phyloP scores from a whole-genome alignment of 2,797 vertebrate genomes.

The Sebastes kiyomatsui region DNA sequence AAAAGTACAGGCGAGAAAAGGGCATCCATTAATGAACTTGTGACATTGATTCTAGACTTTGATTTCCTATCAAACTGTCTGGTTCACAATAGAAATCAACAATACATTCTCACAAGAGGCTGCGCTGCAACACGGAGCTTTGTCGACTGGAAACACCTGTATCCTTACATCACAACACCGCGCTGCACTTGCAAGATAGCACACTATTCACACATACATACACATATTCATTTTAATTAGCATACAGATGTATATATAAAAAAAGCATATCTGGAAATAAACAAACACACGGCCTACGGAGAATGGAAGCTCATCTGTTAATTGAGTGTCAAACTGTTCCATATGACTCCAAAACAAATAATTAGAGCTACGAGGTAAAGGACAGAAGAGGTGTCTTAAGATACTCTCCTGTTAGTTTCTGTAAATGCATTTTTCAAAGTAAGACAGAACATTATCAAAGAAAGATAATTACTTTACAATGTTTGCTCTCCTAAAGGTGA shows the following conservation, averaged over 20 bases:
- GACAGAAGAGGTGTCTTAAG: constrained; percentile 49
- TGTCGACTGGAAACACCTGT: constrained; percentile 49
- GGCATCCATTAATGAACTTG: constrained; percentile 79
- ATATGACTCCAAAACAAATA: constrained; percentile 60
- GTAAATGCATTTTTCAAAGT: constrained; percentile 35
- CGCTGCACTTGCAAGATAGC: neutral
- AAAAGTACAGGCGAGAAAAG: constrained; percentile 73
- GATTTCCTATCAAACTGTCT: constrained; percentile 79
- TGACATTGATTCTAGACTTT: constrained; percentile 79
- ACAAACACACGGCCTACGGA: constrained; percentile 46
- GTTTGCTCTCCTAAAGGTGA: constrained; percentile 21
- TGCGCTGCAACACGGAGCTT: constrained; percentile 18
- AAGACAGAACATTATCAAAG: constrained; percentile 35
- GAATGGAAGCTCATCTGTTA: constrained; percentile 59
- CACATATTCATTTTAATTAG: constrained; percentile 43
- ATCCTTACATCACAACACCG: constrained; percentile 1
- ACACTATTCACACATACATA: neutral
- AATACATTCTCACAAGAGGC: constrained; percentile 48
- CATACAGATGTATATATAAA: constrained; percentile 34
- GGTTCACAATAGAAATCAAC: constrained; percentile 69
- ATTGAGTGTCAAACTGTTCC: constrained; percentile 65
- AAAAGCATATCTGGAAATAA: constrained; percentile 53
- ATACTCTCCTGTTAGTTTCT: constrained; percentile 37
- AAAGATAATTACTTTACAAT: constrained; percentile 43
- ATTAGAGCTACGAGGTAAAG: constrained; percentile 61